Conservation (phyloP, 2,888 invertebrate genomes). For the Ophraella communa region DNA sequence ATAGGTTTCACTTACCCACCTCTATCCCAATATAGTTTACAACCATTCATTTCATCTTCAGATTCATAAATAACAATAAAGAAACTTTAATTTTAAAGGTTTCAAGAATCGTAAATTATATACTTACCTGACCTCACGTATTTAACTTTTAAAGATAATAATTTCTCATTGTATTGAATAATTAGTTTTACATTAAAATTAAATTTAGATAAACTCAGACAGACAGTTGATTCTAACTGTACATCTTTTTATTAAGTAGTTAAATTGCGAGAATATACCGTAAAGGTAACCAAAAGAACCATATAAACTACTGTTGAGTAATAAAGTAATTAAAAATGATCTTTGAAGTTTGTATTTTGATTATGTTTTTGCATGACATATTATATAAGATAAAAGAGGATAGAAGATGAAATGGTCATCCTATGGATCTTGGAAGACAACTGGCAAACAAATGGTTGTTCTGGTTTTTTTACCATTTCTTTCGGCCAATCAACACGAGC, state of each 20-base stretch:
- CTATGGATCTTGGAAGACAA: too few species aligned
- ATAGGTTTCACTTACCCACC: not conserved
- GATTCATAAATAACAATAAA: slow-evolving; percentile 46
- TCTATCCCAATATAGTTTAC: not conserved
- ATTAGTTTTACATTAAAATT: slow-evolving; percentile 43
- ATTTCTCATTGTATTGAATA: slow-evolving; percentile 38
- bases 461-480: too few species aligned
- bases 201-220: slow-evolving; percentile 38
- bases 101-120: slow-evolving; percentile 47
- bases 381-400: too few species aligned
- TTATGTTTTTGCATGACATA: too few species aligned
- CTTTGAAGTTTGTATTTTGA: too few species aligned
- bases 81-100: slow-evolving; percentile 42
- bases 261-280: not conserved
- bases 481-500: too few species aligned
- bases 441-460: too few species aligned
- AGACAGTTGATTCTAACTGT: not conserved
- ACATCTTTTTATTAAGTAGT: not conserved
- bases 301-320: not conserved
- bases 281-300: not conserved
- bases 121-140: slow-evolving; percentile 45
- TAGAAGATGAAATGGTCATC: too few species aligned
- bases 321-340: not conserved
- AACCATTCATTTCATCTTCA: slow-evolving; percentile 16
- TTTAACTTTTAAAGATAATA: slow-evolving; percentile 39